These are phyloP conservation scores for Nomada ferruginata DNA, from an alignment of 2,888 invertebrate genomes.

Conservation along the genomic window DNA sequence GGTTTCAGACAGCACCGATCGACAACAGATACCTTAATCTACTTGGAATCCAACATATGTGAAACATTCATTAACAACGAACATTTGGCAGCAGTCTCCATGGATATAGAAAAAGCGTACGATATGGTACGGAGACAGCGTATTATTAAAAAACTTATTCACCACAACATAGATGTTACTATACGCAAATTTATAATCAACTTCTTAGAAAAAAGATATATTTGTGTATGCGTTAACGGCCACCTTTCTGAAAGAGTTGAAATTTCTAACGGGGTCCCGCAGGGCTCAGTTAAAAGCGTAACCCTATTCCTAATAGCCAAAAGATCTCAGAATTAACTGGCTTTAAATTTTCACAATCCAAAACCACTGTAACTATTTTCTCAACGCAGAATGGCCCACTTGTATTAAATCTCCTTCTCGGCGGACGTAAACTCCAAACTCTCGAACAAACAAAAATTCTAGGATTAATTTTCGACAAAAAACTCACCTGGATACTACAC, in stretches of 20 bases:
- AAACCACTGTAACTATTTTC: not conserved
- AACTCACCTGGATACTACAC: not conserved
- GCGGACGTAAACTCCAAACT: too few relatives aligned
- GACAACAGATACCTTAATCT: constrained; percentile 1
- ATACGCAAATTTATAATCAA: constrained; percentile 1
- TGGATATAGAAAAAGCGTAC: constrained; percentile 13
- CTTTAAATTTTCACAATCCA: constrained; percentile 13
- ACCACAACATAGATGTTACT: not conserved
- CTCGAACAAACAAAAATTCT: not conserved
- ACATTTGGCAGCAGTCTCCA: not conserved
- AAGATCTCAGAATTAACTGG: not conserved
- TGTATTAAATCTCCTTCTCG: too few relatives aligned
- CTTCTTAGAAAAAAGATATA: constrained; percentile 7
- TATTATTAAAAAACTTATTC: not conserved
- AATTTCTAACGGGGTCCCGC: constrained; percentile 17
- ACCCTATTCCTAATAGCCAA: too few relatives aligned
- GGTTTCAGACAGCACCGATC: not conserved
- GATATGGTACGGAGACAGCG: constrained; percentile 12
- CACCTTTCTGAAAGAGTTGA: not conserved
- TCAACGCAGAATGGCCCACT: not conserved
- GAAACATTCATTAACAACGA: constrained; percentile 7
- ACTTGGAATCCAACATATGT: constrained; percentile 5
- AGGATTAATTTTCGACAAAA: not conserved
- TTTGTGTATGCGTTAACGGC: constrained; percentile 3
- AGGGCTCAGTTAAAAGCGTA: constrained; percentile 22